Evolutionary conservation across 2,797 vertebrate species (phyloP).

Genomic region (Decapterus maruadsi): DNA sequence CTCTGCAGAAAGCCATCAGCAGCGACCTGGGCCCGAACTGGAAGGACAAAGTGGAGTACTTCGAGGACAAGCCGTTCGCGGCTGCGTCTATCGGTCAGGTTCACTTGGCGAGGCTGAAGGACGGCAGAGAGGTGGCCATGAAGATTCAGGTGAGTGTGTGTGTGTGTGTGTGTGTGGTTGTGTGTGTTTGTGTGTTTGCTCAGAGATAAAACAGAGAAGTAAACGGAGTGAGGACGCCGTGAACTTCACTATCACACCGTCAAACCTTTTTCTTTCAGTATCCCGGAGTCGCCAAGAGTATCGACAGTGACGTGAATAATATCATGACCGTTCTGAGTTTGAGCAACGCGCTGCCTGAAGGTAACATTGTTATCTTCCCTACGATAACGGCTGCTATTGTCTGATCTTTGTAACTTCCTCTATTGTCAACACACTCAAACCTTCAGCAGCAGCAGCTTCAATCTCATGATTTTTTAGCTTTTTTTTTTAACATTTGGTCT

Average conservation of each 20-base stretch:
- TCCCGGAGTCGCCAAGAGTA: slow-evolving; percentile 95
- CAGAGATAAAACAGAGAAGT: not conserved
- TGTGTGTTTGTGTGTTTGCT: not conserved
- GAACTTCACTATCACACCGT: not conserved
- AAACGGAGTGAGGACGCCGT: not conserved
- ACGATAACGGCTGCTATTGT: slow-evolving; percentile 58
- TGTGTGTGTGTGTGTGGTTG: not conserved
- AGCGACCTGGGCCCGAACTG: slow-evolving; percentile 90
- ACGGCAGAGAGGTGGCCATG: slow-evolving; percentile 93
- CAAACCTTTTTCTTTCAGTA: slow-evolving; percentile 82
- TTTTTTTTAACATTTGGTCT: not conserved
- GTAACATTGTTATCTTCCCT: slow-evolving; percentile 73
- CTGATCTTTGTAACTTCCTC: not conserved
- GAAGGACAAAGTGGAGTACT: slow-evolving; percentile 90
- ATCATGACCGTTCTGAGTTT: slow-evolving; percentile 94
- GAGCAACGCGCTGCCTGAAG: slow-evolving; percentile 95
- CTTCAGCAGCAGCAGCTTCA: not conserved
- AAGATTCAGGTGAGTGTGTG: slow-evolving; percentile 90
- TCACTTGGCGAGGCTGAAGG: slow-evolving; percentile 90
- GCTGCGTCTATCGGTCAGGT: slow-evolving; percentile 96
- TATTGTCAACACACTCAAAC: slow-evolving; percentile 26
- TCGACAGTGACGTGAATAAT: slow-evolving; percentile 95
- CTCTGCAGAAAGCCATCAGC: slow-evolving; percentile 88
- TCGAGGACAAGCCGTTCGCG: slow-evolving; percentile 94
- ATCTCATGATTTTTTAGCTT: not conserved